phyloP scores from a whole-genome alignment of 2,797 vertebrate species.

The Leptodactylus fallax region DNA sequence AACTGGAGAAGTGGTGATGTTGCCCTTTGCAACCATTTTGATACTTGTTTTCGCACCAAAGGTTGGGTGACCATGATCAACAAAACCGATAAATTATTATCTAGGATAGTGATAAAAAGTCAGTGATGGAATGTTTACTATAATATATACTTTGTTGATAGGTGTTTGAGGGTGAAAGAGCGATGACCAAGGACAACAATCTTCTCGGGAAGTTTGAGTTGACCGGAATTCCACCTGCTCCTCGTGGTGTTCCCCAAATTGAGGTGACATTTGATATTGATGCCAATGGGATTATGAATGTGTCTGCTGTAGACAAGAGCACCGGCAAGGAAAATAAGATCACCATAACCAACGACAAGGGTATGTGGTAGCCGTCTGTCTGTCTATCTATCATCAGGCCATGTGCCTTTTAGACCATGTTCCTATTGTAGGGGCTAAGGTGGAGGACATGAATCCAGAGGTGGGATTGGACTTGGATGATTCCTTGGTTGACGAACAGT shows the following conservation, averaged over 20 bases:
- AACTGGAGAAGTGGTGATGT: neutral
- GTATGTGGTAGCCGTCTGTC: conserved; percentile 66
- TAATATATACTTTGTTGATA: conserved; percentile 57
- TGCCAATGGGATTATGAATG: conserved; percentile 87
- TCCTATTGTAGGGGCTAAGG: too few species aligned
- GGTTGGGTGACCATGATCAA: neutral
- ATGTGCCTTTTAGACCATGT: too few species aligned
- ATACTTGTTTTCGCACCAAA: neutral
- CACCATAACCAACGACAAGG: conserved; percentile 91
- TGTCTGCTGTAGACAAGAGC: conserved; percentile 86
- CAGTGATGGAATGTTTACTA: too few species aligned
- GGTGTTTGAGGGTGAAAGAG: conserved; percentile 86
- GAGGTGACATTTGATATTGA: conserved; percentile 89
- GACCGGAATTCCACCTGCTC: conserved; percentile 82
- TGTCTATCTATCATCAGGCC: neutral
- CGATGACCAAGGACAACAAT: conserved; percentile 89
- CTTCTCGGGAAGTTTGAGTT: conserved; percentile 86
- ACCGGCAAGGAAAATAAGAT: conserved; percentile 90
- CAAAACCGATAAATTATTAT: neutral
- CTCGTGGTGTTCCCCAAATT: conserved; percentile 85
- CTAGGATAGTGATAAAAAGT: neutral
- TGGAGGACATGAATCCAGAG: too few species aligned
- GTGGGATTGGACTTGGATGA: too few species aligned
- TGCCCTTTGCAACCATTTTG: neutral
- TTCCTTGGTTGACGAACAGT: neutral